These are phyloP conservation scores for Geothlypis trichas DNA, from an alignment of 2,113 vertebrate species.

Conservation along the genomic window DNA sequence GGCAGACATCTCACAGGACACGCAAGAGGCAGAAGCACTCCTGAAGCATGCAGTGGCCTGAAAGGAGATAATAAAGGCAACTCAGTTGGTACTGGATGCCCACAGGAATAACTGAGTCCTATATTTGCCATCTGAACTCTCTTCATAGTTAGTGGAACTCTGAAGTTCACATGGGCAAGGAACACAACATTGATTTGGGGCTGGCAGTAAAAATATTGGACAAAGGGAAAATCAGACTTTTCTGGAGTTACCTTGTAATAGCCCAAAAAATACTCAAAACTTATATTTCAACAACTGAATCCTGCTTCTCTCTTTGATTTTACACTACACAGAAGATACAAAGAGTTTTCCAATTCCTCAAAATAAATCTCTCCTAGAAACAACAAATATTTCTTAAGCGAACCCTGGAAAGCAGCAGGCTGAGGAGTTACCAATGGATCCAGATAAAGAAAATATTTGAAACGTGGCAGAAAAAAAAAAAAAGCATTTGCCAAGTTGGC, in stretches of 20 bases:
- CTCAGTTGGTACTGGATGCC: background rate
- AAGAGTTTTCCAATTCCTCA: background rate
- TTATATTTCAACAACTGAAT: background rate
- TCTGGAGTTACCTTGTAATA: background rate
- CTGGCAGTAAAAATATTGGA: background rate
- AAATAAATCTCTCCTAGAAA: background rate
- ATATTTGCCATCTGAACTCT: background rate
- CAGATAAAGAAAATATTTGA: background rate
- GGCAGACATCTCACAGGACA: background rate
- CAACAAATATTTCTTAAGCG: background rate
- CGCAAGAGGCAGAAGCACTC: background rate
- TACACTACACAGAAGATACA: background rate
- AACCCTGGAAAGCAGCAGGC: background rate
- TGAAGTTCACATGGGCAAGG: background rate
- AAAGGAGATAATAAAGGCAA: background rate
- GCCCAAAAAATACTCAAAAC: background rate
- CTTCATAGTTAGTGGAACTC: background rate
- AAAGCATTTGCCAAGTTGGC: background rate
- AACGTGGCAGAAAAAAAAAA: rapidly evolving
- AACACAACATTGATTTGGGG: background rate
- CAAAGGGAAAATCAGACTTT: background rate
- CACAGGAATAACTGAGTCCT: background rate
- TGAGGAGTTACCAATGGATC: background rate
- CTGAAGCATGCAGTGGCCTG: background rate
- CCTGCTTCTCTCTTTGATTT: background rate